phyloP scores from a whole-genome alignment of 2,113 vertebrate genomes.

The Hippocampus guttulatus region DNA sequence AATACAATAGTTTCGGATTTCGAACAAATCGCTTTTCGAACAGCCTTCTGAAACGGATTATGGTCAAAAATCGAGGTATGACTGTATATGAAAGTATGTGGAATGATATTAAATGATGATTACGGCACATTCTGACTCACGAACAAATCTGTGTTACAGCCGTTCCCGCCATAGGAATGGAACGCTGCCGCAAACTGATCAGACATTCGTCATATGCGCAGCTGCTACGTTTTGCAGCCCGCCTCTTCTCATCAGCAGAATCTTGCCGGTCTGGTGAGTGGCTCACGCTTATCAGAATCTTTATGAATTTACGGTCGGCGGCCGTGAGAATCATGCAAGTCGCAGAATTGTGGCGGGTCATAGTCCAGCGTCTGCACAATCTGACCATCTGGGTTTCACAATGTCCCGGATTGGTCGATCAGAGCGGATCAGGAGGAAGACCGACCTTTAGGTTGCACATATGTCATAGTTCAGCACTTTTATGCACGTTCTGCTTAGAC shows the following conservation, averaged over 20 bases:
- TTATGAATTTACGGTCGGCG: slow-evolving; percentile 49
- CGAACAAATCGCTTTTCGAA: too few species aligned
- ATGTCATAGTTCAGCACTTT: not conserved
- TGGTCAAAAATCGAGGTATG: too few species aligned
- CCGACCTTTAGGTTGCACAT: slow-evolving; percentile 8
- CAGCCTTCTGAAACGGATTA: too few species aligned
- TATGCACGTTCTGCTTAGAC: not conserved
- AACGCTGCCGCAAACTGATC: slow-evolving; percentile 50
- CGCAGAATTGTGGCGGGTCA: slow-evolving; percentile 44
- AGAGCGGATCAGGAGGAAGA: slow-evolving; percentile 16
- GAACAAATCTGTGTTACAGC: too few species aligned
- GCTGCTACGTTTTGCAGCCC: not conserved
- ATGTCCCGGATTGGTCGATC: slow-evolving; percentile 30
- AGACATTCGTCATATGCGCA: slow-evolving; percentile 17
- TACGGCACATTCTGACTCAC: too few species aligned
- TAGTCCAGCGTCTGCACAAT: slow-evolving; percentile 48
- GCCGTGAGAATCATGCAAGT: slow-evolving; percentile 40
- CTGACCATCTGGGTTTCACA: slow-evolving; percentile 41
- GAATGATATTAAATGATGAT: too few species aligned
- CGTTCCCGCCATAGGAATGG: too few species aligned
- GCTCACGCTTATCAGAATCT: slow-evolving; percentile 22
- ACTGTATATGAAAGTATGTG: too few species aligned
- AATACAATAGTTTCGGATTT: too few species aligned
- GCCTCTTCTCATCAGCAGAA: not conserved
- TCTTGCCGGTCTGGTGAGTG: not conserved